Evolutionary conservation across 2,797 vertebrate species (phyloP).

Genomic region (Muscicapa striata): DNA sequence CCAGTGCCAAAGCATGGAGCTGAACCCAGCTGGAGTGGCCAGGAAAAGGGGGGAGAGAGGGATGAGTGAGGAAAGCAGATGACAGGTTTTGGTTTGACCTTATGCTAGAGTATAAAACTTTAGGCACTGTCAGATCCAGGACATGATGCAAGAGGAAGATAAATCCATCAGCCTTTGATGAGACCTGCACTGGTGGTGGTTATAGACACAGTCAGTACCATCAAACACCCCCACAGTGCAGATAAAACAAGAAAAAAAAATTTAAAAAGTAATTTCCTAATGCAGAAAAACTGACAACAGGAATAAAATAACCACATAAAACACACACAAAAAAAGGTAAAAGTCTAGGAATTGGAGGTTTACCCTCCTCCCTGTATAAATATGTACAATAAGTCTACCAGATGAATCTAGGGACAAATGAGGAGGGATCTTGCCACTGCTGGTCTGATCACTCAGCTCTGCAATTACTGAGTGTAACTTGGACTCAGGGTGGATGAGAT

Average conservation of each 20-base stretch:
- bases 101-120: background rate
- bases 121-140: background rate
- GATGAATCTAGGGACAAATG: background rate
- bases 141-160: background rate
- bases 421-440: background rate
- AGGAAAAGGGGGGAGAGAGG: background rate
- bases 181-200: background rate
- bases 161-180: background rate
- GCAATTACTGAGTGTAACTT: background rate
- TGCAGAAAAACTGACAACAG: background rate
- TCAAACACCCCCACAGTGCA: background rate
- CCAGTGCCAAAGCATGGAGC: background rate
- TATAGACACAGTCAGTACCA: background rate
- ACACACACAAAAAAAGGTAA: rapidly evolving
- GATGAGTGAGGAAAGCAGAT: background rate
- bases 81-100: background rate
- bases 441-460: background rate
- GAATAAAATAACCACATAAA: background rate
- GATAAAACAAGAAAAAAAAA: background rate
- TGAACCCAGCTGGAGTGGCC: background rate
- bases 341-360: background rate
- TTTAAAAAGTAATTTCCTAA: background rate
- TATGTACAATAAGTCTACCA: background rate
- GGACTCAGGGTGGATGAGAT: background rate
- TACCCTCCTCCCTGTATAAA: rapidly evolving